Percentiles rank a stretch among this genome's conserved stretches.
Evolutionary conservation across 2,888 invertebrate species (phyloP).

Genomic region (Scaptodrosophila latifasciaeformis): DNA sequence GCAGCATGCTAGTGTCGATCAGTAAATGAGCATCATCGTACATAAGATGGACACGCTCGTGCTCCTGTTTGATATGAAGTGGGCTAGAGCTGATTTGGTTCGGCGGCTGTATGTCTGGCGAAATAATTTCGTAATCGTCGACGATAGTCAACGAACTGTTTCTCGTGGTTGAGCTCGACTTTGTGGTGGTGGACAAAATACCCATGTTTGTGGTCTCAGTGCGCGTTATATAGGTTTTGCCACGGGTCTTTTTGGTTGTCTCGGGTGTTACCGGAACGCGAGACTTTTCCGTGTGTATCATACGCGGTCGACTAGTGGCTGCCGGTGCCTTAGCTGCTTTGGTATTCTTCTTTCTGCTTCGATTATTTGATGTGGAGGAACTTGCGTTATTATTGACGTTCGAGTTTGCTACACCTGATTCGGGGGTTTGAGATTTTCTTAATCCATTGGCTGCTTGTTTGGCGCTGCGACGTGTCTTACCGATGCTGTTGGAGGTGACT

Average conservation of each 20-base stretch:
- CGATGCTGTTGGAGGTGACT: constrained; percentile 36
- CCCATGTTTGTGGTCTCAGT: constrained; percentile 53
- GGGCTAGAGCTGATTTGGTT: constrained; percentile 73
- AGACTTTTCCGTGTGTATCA: constrained; percentile 86
- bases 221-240: constrained; percentile 77
- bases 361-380: constrained; percentile 32
- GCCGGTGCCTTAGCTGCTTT: constrained; percentile 28
- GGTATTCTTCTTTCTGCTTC: constrained; percentile 39
- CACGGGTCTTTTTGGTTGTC: constrained; percentile 76
- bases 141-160: constrained; percentile 50
- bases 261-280: constrained; percentile 71
- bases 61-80: constrained; percentile 66
- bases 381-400: constrained; percentile 11
- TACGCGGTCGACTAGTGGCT: constrained; percentile 79
- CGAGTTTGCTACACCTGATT: background rate
- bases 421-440: constrained; percentile 13
- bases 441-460: constrained; percentile 24
- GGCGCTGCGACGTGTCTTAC: constrained; percentile 33
- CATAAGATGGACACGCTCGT: constrained; percentile 61
- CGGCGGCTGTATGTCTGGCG: constrained; percentile 68
- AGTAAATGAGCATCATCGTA: constrained; percentile 72
- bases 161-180: constrained; percentile 35
- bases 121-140: constrained; percentile 72
- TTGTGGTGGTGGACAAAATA: constrained; percentile 35
- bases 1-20: constrained; percentile 64